Evolutionary conservation across 2,888 invertebrate species (phyloP), one percentile per base, ranked within the genome.

Genomic region (Dolichomitus sp.): DNA sequence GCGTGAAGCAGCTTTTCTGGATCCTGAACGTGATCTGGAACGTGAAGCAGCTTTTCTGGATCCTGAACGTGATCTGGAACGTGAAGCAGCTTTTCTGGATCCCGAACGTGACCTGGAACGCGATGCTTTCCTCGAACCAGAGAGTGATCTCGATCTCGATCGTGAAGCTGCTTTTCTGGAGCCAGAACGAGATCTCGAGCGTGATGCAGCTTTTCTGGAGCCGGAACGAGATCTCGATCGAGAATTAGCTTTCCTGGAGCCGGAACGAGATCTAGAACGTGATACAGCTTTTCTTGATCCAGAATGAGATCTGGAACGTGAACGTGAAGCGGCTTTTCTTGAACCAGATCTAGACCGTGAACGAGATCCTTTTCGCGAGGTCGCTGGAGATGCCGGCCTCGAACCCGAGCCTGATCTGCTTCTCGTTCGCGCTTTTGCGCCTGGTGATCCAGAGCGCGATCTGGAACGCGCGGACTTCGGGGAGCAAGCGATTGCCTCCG

Each of bases 351-450:
- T 68, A 7, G 86, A 86, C n/a, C 84, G 40, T 40, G 84, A 85
- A 14, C 84, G 78, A 57, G 87, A 82, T 17, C 85, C 40, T 57
- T 52, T 91, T n/a, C 89, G 80, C n/a, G 90, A n/a, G 87, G 82
- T 2, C 90, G 92, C 42, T 84, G 87, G 37, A 0, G 94, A 93
- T 1, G 91, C 86, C 0, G 93, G 93, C 0, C 90, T 80, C 12
- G 93, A 93, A 12, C 86, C 85, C 6, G 88, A 87, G 48, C 87
- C 57, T 33, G 91, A 90, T 80, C 87, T 85, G 5, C 91, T 90
- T 69, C 80, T 85, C n/a, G 92, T 92, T 27, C 89, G 84, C 1
- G 91, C 91, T 63, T 87, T 87, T 40, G 84, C 82, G 45, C 85
- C 84, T 1, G 74, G 61, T 0, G 85, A 80, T n/a, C 17, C 54